Base-by-base conservation (phyloP, 2,888 invertebrate genomes). In the Machimus rusticus region DNA sequence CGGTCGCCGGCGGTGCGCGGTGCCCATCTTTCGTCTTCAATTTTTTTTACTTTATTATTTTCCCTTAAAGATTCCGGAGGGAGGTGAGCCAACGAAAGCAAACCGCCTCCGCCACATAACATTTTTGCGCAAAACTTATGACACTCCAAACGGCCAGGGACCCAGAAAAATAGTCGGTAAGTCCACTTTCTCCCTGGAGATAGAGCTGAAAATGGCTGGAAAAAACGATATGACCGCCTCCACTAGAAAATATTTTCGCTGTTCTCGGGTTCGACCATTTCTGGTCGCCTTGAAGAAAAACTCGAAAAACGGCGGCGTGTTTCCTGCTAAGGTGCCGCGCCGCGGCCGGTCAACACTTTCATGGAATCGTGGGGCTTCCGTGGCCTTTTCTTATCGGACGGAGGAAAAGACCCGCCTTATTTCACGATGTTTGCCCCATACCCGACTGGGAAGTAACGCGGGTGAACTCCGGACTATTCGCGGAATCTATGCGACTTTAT, bases 51-150 rank as follows among this genome's bases (percentile, higher is more conserved):
- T n/a, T n/a, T 39, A 1, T 39, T 39, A 9, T 39, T 43, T 37
- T 6, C 39, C 39, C 23, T 51, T 16, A 9, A 28, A n/a, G 39
- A 31, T 39, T 39, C 14, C 14, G 37, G 78, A 66, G 76, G 76
- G 16, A 34, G 34, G 37, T 39, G 28, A 46, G 37, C 6, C 76
- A 16, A 57, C 16, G 74, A 34, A 34, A 79, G 66, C 34, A 81
- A 57, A 46, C 74, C 90, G 88, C 89, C 89, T 89, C 89, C 89
- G 90, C 90, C 91, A 85, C 85, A 74, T 74, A 85, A 74, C 74
- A 85, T 91, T 91, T 92, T 91, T 91, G 92, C 92, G 92, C 91
- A 91, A 91, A 91, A 90, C 91, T 92, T 92, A 91, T 92, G 92
- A 92, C 91, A 92, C 92, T 92, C 92, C 92, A 92, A 91, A 88